Evolutionary conservation across 2,113 vertebrate genomes (phyloP).

Genomic region (Zonotrichia leucophrys): DNA sequence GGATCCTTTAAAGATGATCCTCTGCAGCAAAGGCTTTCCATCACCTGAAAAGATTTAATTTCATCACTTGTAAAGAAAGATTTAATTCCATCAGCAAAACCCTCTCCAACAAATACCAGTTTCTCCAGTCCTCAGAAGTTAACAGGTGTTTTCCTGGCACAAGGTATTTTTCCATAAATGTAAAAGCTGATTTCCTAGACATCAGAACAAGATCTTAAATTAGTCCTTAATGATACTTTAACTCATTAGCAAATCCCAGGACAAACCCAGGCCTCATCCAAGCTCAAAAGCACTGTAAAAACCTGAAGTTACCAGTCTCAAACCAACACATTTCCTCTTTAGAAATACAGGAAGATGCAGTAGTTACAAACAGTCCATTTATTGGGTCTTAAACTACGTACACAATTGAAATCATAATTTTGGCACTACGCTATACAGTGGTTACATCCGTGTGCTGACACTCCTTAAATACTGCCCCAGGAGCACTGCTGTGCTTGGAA

Average conservation of each 20-base stretch:
- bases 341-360: constrained; percentile 43
- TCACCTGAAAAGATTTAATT: background rate
- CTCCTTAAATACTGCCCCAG: constrained; percentile 74
- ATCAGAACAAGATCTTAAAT: background rate
- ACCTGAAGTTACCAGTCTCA: rapidly evolving
- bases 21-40: background rate
- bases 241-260: background rate
- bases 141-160: background rate
- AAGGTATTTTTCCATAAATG: background rate
- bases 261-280: background rate
- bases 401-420: constrained; percentile 81
- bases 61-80: background rate
- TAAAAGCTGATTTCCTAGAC: background rate
- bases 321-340: background rate
- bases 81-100: background rate
- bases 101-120: background rate
- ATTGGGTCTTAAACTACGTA: constrained; percentile 83
- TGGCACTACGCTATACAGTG: constrained; percentile 89
- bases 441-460: constrained; percentile 67
- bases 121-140: background rate
- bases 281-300: background rate
- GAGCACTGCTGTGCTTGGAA: constrained; percentile 63
- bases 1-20: background rate
- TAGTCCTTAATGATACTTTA: background rate
- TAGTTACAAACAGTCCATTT: constrained; percentile 85